Evolutionary conservation across 2,888 invertebrate species (phyloP).

Genomic region (Clunio marinus): DNA sequence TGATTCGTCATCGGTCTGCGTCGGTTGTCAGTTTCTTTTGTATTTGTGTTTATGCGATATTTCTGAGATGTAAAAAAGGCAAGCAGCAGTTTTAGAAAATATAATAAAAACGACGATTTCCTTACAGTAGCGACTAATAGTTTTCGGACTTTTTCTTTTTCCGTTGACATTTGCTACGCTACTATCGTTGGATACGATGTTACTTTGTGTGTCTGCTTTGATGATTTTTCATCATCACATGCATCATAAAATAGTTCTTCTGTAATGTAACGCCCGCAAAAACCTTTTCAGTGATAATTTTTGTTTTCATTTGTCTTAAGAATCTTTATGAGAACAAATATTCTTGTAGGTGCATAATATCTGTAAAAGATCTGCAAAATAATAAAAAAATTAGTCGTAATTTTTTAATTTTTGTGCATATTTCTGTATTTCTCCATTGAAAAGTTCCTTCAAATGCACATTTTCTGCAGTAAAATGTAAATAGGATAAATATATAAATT

Average conservation of each 20-base stretch:
- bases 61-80: neutral
- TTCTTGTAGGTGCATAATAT: no score
- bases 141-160: slow-evolving; percentile 15
- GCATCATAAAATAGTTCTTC: slow-evolving; percentile 13
- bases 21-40: neutral
- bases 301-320: no score
- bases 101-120: slow-evolving; percentile 29
- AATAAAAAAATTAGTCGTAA: no score
- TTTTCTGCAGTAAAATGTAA: no score
- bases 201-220: slow-evolving; percentile 13
- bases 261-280: slow-evolving; percentile 10
- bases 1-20: neutral
- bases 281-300: neutral
- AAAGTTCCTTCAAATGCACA: no score
- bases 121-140: slow-evolving; percentile 36
- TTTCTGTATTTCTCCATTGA: no score
- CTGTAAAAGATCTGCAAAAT: no score
- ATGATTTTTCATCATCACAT: slow-evolving; percentile 22
- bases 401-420: no score
- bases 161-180: neutral
- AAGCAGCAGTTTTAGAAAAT: neutral
- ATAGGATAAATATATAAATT: no score
- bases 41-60: neutral
- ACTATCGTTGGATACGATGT: neutral
- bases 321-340: no score